These are phyloP conservation scores for Andrena flavipes DNA, from an alignment of 2,888 invertebrate species.

Conservation along the genomic window DNA sequence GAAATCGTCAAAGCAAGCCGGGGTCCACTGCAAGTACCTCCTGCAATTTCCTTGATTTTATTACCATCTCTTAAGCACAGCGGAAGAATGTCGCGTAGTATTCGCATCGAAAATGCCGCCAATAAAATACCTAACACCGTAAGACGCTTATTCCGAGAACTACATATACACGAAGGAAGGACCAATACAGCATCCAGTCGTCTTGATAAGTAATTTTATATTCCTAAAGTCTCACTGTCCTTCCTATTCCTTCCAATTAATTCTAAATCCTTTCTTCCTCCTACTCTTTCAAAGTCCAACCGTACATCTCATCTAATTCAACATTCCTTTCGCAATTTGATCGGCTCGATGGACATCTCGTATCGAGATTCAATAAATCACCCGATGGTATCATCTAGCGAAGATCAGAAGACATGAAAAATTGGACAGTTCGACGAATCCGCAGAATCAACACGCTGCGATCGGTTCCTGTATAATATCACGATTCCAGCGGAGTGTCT, in stretches of 20 bases:
- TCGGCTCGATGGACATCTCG: neutral
- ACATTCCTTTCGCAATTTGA: neutral
- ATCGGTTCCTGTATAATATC: neutral
- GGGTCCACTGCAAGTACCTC: slow-evolving; percentile 4
- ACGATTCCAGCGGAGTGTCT: neutral
- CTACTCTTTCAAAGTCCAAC: neutral
- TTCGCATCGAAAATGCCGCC: slow-evolving; percentile 8
- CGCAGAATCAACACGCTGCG: neutral
- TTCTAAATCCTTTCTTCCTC: neutral
- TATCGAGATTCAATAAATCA: slow-evolving; percentile 9
- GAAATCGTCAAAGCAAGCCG: slow-evolving; percentile 12
- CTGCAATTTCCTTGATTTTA: slow-evolving; percentile 26
- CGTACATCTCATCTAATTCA: neutral
- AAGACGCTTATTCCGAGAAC: slow-evolving; percentile 1
- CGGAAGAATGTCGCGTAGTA: slow-evolving; percentile 25
- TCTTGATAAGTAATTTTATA: neutral
- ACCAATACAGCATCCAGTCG: neutral
- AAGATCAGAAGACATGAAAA: neutral
- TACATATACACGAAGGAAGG: neutral
- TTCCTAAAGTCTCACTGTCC: neutral
- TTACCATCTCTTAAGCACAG: neutral
- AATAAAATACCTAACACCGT: slow-evolving; percentile 25
- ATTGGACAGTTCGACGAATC: slow-evolving; percentile 2
- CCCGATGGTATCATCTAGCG: neutral
- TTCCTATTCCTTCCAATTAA: neutral